Evolutionary conservation across 2,113 vertebrate genomes (phyloP).

Genomic region (Bubo bubo): DNA sequence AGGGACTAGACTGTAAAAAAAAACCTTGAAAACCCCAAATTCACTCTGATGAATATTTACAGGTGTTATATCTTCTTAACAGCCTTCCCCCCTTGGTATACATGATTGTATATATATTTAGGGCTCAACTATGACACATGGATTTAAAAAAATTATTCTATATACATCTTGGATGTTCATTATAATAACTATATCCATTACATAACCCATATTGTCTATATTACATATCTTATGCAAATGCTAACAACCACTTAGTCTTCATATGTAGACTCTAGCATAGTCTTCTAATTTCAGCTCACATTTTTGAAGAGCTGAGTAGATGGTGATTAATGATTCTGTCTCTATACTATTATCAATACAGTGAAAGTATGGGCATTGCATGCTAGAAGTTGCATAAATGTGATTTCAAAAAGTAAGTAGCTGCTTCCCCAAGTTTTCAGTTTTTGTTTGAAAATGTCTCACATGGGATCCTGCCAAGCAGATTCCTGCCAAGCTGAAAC

Average conservation of each 20-base stretch:
- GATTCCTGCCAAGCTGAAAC: not conserved
- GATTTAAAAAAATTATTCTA: not conserved
- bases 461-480: not conserved
- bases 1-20: not conserved
- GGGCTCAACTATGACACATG: not conserved
- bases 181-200: not conserved
- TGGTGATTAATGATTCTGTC: not conserved
- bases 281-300: not conserved
- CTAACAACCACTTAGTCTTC: not conserved
- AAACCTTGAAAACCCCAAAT: not conserved
- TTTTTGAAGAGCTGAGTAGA: not conserved
- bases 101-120: not conserved
- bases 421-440: not conserved
- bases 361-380: not conserved
- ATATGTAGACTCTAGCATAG: not conserved
- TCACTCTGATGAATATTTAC: not conserved
- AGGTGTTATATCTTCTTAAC: not conserved
- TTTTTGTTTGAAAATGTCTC: not conserved
- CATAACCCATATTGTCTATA: not conserved
- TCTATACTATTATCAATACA: not conserved
- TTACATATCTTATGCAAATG: not conserved
- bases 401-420: not conserved
- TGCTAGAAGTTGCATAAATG: not conserved
- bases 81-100: not conserved
- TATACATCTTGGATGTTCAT: not conserved